Conservation (phyloP, 2,113 vertebrate genomes). For the Silurus meridionalis region DNA sequence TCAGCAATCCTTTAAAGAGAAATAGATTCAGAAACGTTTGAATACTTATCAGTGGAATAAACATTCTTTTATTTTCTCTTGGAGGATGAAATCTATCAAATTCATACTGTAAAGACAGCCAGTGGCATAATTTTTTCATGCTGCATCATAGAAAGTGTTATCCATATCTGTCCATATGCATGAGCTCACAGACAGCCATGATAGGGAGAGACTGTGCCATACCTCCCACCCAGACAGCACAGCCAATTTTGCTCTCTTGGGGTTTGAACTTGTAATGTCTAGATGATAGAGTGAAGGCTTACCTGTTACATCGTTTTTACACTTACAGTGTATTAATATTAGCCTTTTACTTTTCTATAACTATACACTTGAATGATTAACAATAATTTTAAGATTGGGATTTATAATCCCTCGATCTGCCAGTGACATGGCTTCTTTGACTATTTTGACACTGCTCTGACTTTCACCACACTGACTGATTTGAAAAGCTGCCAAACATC, state of each 20-base stretch:
- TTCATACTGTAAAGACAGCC: background rate
- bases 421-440: conserved; percentile 37
- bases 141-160: background rate
- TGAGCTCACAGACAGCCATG: background rate
- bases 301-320: background rate
- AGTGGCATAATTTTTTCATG: background rate
- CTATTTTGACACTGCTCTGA: conserved; percentile 41
- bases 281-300: background rate
- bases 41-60: background rate
- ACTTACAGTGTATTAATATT: background rate
- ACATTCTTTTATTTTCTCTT: background rate
- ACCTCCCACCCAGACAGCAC: background rate
- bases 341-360: background rate
- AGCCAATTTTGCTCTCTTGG: background rate
- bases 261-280: background rate
- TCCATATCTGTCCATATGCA: background rate
- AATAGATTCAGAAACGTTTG: background rate
- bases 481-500: conserved; percentile 71
- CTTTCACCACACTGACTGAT: conserved; percentile 53
- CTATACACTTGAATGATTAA: background rate
- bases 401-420: background rate
- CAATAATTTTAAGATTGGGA: background rate
- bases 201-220: background rate
- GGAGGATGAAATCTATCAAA: background rate
- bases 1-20: background rate